Base-by-base conservation (phyloP, 2,113 vertebrate species). In the Lophius piscatorius region DNA sequence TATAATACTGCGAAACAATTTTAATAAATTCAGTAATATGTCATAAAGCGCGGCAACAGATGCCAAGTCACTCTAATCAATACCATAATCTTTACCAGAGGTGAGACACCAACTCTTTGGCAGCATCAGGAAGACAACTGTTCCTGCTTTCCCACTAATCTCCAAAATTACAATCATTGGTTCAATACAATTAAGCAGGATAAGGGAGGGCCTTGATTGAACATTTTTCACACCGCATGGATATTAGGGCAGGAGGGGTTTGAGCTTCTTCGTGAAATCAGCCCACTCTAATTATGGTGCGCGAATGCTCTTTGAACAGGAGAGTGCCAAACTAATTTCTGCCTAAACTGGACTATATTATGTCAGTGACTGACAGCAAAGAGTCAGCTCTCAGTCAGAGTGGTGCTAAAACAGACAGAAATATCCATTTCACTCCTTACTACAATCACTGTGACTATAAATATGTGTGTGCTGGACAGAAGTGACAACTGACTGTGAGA, bases 161-260 rank as follows among this genome's bases (percentile, higher is more conserved):
- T 70, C 35, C 57, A 70, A 84, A 85, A 84, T 84, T 80, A 86
- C 69, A 56, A 70, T 82, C 84, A 87, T 88, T 89, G 60, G 44
- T 83, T 84, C 80, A 74, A 76, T 89, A 76, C 81, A 86, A 89
- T 89, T 89, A 86, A 82, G 63, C 80, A 72, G 81, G 82, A 89
- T 90, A 75, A 82, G 71, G 42, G 70, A 50, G 57, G 42, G 77
- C 84, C 81, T 67, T 35, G 58, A 82, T 80, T 71, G 66, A 85
- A 55, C 63, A 36, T 86, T 87, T 83, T 83, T 88, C 77, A 75
- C 8, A 66, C 74, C 60, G 76, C 76, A 68, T 56, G 68, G 58
- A 73, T 80, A 80, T 80, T 63, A 41, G 68, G 63, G 78, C 54
- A 72, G 74, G 83, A 76, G 77, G 72, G 81, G 73, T 88, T 62